Evolutionary conservation across 2,797 vertebrate species (phyloP).

Genomic region (Semotilus atromaculatus): DNA sequence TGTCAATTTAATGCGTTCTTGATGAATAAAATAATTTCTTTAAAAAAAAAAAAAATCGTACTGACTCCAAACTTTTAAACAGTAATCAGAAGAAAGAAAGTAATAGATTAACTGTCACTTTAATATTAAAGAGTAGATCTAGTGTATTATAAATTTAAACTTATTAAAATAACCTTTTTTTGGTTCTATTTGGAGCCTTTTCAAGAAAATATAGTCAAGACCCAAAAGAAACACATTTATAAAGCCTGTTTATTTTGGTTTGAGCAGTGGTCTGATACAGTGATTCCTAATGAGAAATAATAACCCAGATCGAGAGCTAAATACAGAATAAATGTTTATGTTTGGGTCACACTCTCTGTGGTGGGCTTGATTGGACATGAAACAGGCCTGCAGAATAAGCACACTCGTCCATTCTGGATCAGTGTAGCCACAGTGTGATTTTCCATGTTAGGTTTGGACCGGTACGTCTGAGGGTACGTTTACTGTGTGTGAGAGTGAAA

Average conservation of each 20-base stretch:
- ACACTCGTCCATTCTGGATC: constrained; percentile 71
- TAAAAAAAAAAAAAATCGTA: neutral
- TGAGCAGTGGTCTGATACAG: constrained; percentile 18
- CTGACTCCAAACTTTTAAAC: neutral
- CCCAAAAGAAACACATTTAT: constrained; percentile 22
- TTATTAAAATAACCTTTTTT: neutral
- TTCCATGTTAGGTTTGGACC: constrained; percentile 51
- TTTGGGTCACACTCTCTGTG: constrained; percentile 58
- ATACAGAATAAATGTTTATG: constrained; percentile 45
- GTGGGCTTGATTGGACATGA: constrained; percentile 75
- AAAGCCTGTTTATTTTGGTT: constrained; percentile 36
- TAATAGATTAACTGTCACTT: neutral
- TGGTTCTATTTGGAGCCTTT: neutral
- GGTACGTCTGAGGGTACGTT: constrained; percentile 22
- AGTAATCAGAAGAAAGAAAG: neutral
- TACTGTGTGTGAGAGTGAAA: constrained; percentile 34
- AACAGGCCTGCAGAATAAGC: constrained; percentile 70
- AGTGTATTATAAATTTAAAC: neutral
- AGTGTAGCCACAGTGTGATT: constrained; percentile 53
- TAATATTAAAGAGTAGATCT: neutral
- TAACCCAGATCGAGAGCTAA: constrained; percentile 40
- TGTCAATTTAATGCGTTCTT: neutral
- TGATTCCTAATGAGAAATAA: constrained; percentile 46
- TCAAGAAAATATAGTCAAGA: constrained; percentile 16
- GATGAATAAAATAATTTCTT: neutral